Percentiles rank a stretch among this genome's conserved stretches.
Conservation (phyloP, 2,797 vertebrate genomes). For the Gymnothorax javanicus region DNA sequence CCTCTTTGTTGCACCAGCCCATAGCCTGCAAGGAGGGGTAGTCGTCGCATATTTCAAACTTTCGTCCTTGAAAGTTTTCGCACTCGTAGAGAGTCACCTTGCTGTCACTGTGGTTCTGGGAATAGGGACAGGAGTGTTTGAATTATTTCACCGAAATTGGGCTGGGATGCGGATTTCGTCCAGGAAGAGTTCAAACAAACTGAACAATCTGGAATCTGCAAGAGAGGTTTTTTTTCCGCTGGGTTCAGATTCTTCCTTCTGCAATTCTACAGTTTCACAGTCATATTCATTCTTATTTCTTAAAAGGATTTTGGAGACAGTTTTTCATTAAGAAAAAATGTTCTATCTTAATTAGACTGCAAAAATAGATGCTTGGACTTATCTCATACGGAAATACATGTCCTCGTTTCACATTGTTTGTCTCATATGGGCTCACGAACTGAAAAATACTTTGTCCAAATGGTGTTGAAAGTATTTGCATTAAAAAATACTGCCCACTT, state of each 20-base stretch:
- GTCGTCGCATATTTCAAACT: conserved; percentile 92
- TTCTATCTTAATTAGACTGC: background rate
- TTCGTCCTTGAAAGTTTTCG: conserved; percentile 93
- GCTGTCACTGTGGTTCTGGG: conserved; percentile 85
- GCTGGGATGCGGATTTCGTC: too few relatives aligned
- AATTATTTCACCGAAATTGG: background rate
- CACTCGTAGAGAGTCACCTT: conserved; percentile 87
- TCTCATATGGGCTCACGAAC: background rate
- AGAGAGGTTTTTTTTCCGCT: too few relatives aligned
- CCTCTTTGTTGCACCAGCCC: conserved; percentile 95
- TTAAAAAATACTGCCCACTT: background rate
- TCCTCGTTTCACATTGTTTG: background rate
- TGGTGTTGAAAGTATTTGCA: background rate
- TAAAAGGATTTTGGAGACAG: background rate
- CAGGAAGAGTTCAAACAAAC: too few relatives aligned
- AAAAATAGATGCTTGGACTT: background rate
- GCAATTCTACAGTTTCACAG: background rate
- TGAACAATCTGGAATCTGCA: too few relatives aligned
- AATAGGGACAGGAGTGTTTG: background rate
- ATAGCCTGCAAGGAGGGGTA: conserved; percentile 95
- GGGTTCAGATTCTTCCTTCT: too few relatives aligned
- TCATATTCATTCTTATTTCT: background rate
- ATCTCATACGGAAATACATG: background rate
- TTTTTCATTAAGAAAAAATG: background rate
- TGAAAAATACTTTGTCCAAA: background rate